phyloP scores from a whole-genome alignment of 2,113 vertebrate species.

The Apeltes quadracus region DNA sequence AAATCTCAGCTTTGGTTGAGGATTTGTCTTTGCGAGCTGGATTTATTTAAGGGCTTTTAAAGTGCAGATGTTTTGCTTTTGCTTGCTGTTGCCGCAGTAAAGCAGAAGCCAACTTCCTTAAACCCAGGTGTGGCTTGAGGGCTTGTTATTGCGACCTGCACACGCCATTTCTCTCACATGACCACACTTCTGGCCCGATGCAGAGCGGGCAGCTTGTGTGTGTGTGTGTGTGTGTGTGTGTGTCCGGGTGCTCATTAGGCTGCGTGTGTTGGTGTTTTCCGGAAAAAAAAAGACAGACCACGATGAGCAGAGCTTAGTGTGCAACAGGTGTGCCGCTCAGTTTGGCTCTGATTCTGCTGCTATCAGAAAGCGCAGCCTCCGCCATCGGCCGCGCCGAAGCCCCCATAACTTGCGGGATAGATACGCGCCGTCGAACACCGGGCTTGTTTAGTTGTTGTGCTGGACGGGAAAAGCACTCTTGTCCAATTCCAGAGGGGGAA shows the following conservation, averaged over 20 bases:
- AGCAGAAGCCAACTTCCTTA: neutral
- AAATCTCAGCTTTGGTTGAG: conserved; percentile 31
- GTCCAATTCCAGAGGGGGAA: conserved; percentile 70
- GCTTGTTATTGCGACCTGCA: conserved; percentile 11
- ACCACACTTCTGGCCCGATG: conserved; percentile 37
- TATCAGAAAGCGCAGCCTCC: conserved; percentile 64
- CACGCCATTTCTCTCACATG: conserved; percentile 42
- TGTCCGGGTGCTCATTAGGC: conserved; percentile 48
- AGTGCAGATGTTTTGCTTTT: conserved; percentile 9
- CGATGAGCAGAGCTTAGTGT: conserved; percentile 48
- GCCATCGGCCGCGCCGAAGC: conserved; percentile 44
- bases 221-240: neutral
- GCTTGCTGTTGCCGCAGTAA: neutral
- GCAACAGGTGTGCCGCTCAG: conserved; percentile 64
- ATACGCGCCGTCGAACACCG: conserved; percentile 30
- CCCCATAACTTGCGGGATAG: conserved; percentile 47
- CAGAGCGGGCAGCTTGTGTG: no score
- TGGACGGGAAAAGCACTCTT: conserved; percentile 50
- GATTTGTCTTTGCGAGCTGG: conserved; percentile 14
- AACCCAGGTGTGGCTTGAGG: conserved; percentile 13
- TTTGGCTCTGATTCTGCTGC: conserved; percentile 63
- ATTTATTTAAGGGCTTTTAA: conserved; percentile 23
- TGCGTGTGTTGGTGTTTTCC: conserved; percentile 22
- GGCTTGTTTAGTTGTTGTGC: conserved; percentile 73
- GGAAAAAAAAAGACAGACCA: conserved; percentile 48